Evolutionary conservation across 1,140 invertebrate species (phyloP).

Genomic region (Amyelois transitella): DNA sequence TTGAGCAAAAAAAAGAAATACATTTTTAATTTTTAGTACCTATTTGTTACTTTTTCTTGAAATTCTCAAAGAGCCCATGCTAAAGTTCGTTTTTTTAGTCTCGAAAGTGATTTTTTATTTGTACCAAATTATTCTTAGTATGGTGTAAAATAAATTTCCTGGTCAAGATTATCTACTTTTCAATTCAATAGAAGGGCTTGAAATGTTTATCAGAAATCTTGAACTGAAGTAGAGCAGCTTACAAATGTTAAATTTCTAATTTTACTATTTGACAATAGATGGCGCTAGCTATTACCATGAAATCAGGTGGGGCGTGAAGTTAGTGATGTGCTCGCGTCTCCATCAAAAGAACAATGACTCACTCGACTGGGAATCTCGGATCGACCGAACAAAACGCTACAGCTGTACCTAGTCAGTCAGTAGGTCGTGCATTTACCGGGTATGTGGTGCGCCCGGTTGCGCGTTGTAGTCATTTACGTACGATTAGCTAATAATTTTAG

Average conservation of each 20-base stretch:
- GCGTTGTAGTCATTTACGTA: slow-evolving; percentile 6
- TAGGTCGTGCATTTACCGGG: slow-evolving; percentile 10
- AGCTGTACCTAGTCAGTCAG: slow-evolving; percentile 13
- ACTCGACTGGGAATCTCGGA: background rate
- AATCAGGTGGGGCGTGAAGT: background rate
- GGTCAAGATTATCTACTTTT: no score
- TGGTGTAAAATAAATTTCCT: no score
- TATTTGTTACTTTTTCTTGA: no score
- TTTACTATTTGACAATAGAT: background rate
- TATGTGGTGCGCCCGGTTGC: slow-evolving; percentile 9
- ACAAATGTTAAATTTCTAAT: background rate
- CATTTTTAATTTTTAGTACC: no score
- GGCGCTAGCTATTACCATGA: background rate
- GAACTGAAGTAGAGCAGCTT: background rate
- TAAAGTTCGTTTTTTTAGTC: no score
- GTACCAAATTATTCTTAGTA: no score
- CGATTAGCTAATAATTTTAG: slow-evolving; percentile 12
- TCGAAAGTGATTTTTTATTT: no score
- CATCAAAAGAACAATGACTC: slow-evolving; percentile 12
- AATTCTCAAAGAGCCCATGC: no score
- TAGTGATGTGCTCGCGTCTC: slow-evolving; percentile 2
- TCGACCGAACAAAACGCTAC: slow-evolving; percentile 4
- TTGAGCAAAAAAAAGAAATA: no score
- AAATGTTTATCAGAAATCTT: background rate
- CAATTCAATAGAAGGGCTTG: no score